A percentile compares a stretch with the other conserved stretches of the same genome.
Conservation (phyloP, 2,113 vertebrate species). For the Trogon surrucura region DNA sequence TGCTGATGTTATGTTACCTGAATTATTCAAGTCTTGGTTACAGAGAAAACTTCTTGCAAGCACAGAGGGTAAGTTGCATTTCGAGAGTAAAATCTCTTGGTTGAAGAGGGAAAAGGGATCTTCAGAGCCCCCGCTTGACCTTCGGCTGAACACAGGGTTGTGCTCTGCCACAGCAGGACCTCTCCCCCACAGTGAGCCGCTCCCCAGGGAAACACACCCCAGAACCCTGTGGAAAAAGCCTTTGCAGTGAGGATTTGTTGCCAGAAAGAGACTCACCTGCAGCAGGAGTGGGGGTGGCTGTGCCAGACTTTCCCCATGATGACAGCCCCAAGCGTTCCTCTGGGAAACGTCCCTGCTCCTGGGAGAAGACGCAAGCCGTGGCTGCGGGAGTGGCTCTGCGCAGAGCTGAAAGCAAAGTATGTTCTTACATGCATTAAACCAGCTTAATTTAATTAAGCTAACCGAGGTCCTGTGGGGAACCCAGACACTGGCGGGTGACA, state of each 20-base stretch:
- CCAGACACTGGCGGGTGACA: background rate
- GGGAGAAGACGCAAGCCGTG: fast-evolving
- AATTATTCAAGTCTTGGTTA: background rate
- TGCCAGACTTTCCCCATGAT: fast-evolving
- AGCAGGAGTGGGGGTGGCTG: fast-evolving
- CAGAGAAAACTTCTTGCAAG: background rate
- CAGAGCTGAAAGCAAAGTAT: background rate
- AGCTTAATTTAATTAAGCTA: background rate
- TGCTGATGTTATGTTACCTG: background rate
- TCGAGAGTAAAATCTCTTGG: background rate
- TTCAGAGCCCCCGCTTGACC: background rate
- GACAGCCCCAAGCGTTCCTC: fast-evolving
- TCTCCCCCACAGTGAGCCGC: no score
- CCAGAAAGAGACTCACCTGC: background rate
- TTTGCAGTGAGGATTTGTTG: background rate
- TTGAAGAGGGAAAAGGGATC: background rate
- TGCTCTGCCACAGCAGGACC: fast-evolving
- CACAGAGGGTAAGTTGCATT: background rate
- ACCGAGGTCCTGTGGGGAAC: background rate
- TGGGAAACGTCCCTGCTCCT: fast-evolving
- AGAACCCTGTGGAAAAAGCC: background rate
- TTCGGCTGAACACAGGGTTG: fast-evolving
- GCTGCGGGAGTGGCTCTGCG: fast-evolving
- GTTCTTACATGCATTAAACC: fast-evolving
- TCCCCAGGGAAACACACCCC: background rate